Percentiles rank a stretch among this genome's conserved stretches.
Evolutionary conservation across 2,888 invertebrate genomes (phyloP).

Genomic region (Colostygia pectinataria): DNA sequence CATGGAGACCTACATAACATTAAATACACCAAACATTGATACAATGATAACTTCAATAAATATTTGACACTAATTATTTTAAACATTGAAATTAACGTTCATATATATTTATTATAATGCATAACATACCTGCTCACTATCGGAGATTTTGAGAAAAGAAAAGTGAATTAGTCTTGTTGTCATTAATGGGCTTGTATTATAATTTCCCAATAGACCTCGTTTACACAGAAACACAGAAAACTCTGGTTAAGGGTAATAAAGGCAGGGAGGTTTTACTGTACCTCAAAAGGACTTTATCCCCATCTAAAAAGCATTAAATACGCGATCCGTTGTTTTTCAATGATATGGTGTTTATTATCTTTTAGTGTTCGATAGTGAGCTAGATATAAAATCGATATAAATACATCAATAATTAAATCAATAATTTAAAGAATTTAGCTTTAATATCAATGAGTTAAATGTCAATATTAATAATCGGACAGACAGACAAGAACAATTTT

Average conservation of each 20-base stretch:
- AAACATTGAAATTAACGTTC: constrained; percentile 9
- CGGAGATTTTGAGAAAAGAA: neutral
- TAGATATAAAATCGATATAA: neutral
- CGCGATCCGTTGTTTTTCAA: no score
- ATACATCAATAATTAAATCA: constrained; percentile 3
- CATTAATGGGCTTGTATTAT: no score
- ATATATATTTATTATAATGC: neutral
- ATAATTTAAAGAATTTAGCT: constrained; percentile 4
- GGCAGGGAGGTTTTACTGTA: no score
- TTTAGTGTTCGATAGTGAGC: constrained; percentile 9
- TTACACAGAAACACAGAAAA: neutral
- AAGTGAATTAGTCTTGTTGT: neutral
- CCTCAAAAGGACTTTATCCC: no score
- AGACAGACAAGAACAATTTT: constrained; percentile 3
- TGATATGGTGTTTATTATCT: neutral
- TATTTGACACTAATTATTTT: constrained; percentile 6
- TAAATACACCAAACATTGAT: constrained; percentile 12
- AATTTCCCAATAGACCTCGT: no score
- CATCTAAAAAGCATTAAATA: no score
- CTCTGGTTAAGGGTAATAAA: no score
- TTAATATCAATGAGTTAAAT: neutral
- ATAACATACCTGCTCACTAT: constrained; percentile 12
- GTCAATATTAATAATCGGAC: neutral
- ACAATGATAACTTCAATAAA: constrained; percentile 9
- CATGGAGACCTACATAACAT: constrained; percentile 10